These are phyloP conservation scores for Drosophila prolongata DNA, from an alignment of 2,888 invertebrate genomes.

Conservation along the genomic window DNA sequence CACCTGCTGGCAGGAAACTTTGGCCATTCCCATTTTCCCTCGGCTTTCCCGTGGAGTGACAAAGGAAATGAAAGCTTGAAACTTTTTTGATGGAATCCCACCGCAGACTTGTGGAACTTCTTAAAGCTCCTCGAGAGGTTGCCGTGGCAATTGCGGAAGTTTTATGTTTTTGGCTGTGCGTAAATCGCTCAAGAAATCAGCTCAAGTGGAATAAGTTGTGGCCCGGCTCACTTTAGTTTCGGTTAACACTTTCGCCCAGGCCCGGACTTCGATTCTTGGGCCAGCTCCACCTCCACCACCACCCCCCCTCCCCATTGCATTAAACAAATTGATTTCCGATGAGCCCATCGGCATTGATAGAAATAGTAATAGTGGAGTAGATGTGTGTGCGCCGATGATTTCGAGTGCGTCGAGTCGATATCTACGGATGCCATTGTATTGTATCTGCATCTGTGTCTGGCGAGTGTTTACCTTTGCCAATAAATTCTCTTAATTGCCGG, in stretches of 20 bases:
- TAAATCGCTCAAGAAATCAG: constrained; percentile 79
- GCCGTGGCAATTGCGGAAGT: constrained; percentile 71
- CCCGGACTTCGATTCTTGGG: constrained; percentile 11
- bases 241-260: constrained; percentile 65
- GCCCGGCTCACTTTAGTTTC: constrained; percentile 59
- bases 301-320: constrained; percentile 47
- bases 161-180: constrained; percentile 78
- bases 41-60: constrained; percentile 42
- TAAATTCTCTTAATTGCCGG: constrained; percentile 83
- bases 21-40: constrained; percentile 26
- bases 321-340: constrained; percentile 79
- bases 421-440: constrained; percentile 15
- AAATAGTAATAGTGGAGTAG: constrained; percentile 68
- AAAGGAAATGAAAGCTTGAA: constrained; percentile 51
- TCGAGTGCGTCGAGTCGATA: constrained; percentile 62
- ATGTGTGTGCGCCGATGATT: constrained; percentile 54
- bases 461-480: constrained; percentile 77
- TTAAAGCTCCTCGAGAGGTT: constrained; percentile 24
- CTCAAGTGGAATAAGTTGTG: constrained; percentile 80
- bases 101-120: constrained; percentile 33
- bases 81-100: constrained; percentile 35
- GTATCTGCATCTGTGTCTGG: constrained; percentile 7
- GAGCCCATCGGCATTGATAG: constrained; percentile 58
- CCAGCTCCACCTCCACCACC: neutral
- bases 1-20: constrained; percentile 82